Evolutionary conservation across 1,140 invertebrate genomes (phyloP).

Genomic region (Piezodorus guildinii): DNA sequence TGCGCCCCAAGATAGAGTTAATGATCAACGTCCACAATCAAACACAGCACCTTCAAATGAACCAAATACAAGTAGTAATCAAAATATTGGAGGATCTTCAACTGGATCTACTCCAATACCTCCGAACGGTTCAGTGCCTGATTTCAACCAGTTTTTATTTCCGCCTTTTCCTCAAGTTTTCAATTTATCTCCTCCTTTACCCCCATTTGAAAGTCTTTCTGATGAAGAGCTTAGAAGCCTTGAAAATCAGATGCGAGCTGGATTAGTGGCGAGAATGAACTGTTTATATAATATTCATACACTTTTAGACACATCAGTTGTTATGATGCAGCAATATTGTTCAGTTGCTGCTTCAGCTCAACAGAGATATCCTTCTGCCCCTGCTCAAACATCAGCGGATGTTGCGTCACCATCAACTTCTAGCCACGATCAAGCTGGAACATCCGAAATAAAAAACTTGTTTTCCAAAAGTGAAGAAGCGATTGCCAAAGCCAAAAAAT

Average conservation of each 20-base stretch:
- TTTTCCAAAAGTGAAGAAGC: too few relatives aligned
- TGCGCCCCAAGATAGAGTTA: not conserved
- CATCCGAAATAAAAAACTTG: too few relatives aligned
- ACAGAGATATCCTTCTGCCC: too few relatives aligned
- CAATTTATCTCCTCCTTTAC: not conserved
- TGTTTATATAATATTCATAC: not conserved
- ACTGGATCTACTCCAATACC: not conserved
- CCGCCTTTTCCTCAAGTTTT: not conserved
- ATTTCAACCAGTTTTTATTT: not conserved
- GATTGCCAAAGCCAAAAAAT: too few relatives aligned
- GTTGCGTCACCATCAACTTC: too few relatives aligned
- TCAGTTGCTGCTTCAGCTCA: too few relatives aligned
- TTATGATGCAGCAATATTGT: conserved; percentile 7
- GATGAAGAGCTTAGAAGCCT: not conserved
- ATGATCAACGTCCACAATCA: not conserved
- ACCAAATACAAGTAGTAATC: conserved; percentile 1
- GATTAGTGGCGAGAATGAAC: not conserved
- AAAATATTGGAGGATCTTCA: not conserved
- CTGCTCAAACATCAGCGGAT: too few relatives aligned
- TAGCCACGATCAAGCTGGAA: too few relatives aligned
- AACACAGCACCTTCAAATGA: not conserved
- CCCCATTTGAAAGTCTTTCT: not conserved
- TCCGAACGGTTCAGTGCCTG: not conserved
- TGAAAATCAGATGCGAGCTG: not conserved
- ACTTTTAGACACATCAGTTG: not conserved